Base-by-base conservation (phyloP, 2,113 vertebrate species). In the Cervus canadensis region DNA sequence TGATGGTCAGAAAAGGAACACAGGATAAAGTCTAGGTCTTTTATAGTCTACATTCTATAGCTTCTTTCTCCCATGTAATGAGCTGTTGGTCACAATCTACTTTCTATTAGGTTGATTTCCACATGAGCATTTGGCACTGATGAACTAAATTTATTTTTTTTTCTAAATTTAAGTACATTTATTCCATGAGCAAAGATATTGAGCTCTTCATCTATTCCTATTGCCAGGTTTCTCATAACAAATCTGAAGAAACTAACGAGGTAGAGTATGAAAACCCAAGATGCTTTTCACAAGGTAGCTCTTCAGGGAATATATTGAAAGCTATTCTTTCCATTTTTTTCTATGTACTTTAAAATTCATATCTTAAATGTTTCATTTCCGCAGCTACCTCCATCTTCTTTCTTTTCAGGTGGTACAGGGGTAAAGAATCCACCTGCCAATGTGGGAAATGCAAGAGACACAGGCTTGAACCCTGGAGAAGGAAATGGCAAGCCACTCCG, bases 51-150 rank as follows among this genome's bases (percentile, higher is more conserved):
- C 14, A 33, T 87, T 67, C 83, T 43, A 25, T 54, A 67, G 21
- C 10, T 40, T 43, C 54, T 45, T 54, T 83, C 40, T 96, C 40
- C 52, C 2, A 0, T 50, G 91, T 50, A 89, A 81, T 64, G 57
- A 96, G 36, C n/a, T 64, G 90, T 62, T 76, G 79, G 95, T 96
- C 79, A 64, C 87, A 94, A 52, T 82, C 84, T 96, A 26, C 74
- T 97, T 94, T 43, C 64, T 85, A 33, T 94, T 50, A 87, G 50
- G 56, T 81, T 92, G 60, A 86, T 87, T 96, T 96, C 87, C 87
- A 59, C 57, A 7, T 43, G 89, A 94, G 95, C 76, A 54, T 95
- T 62, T 79, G 96, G 87, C 87, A 89, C 50, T n/a, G 71, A 91
- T 89, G 57, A 95, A 57, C 28, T 76, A 67, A 60, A 89, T 71